phyloP scores from a whole-genome alignment of 2,113 vertebrate genomes.

The Cinclus cinclus region DNA sequence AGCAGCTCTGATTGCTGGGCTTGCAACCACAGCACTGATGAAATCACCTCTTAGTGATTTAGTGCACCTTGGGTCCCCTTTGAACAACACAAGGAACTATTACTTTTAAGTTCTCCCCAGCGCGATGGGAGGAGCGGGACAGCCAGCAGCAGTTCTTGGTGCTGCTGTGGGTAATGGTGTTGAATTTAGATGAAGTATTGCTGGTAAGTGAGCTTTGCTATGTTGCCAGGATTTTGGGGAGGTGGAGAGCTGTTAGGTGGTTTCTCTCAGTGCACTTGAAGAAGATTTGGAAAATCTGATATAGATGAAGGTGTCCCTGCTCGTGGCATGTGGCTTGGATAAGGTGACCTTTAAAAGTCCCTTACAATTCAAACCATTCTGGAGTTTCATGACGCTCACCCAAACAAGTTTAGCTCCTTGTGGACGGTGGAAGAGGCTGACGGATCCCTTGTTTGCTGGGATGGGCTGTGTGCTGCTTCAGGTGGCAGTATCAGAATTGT shows the following conservation, averaged over 20 bases:
- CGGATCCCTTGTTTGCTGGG: not conserved
- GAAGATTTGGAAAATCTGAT: not conserved
- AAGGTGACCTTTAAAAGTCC: not conserved
- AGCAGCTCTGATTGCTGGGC: not conserved
- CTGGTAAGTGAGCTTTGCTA: not conserved
- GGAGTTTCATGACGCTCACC: not conserved
- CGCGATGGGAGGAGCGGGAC: not conserved
- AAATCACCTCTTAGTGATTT: not conserved
- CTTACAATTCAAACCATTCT: not conserved
- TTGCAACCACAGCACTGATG: not conserved
- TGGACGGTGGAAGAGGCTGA: not conserved
- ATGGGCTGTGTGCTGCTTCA: not conserved
- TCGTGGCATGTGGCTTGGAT: not conserved
- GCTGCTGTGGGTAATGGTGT: not conserved
- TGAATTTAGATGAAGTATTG: not conserved
- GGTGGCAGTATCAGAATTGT: not conserved
- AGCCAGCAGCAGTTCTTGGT: not conserved
- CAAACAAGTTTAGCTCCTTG: rapidly evolving
- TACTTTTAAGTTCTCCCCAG: not conserved
- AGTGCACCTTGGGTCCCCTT: not conserved
- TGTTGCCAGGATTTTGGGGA: not conserved
- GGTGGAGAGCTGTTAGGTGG: not conserved
- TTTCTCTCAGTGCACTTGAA: not conserved
- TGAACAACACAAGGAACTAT: not conserved
- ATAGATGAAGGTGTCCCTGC: not conserved